Evolutionary conservation across 2,113 vertebrate genomes (phyloP).

Genomic region (Eretmochelys imbricata): DNA sequence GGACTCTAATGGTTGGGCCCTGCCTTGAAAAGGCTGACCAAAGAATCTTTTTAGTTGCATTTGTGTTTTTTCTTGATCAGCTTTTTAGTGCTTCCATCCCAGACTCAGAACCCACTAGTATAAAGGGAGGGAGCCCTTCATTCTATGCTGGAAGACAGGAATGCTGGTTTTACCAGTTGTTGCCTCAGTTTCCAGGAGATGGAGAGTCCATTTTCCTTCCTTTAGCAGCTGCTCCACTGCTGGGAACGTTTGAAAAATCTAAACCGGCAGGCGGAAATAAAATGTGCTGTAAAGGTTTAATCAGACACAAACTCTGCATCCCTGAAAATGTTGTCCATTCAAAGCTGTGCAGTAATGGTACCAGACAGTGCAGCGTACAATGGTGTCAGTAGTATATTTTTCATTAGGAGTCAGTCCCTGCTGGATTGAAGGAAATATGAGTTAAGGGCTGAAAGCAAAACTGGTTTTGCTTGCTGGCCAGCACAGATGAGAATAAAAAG

Average conservation of each 20-base stretch:
- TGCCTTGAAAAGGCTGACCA: background rate
- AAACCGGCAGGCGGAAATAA: background rate
- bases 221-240: conserved; percentile 34
- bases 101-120: background rate
- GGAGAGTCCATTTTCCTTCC: background rate
- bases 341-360: background rate
- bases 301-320: background rate
- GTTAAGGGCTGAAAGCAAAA: conserved; percentile 61
- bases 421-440: conserved; percentile 38
- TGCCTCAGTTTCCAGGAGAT: background rate
- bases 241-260: background rate
- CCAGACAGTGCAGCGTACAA: conserved; percentile 23
- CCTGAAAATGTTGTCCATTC: background rate
- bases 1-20: background rate
- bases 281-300: background rate
- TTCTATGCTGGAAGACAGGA: conserved; percentile 3
- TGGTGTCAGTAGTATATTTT: conserved; percentile 50
- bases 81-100: background rate
- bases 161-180: conserved; percentile 7
- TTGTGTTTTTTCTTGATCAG: background rate
- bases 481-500: conserved; percentile 28
- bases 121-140: background rate
- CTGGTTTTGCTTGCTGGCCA: conserved; percentile 64
- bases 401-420: background rate
- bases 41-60: background rate